Base-by-base conservation (phyloP, 2,888 invertebrate species). In the Lagria hirta region DNA sequence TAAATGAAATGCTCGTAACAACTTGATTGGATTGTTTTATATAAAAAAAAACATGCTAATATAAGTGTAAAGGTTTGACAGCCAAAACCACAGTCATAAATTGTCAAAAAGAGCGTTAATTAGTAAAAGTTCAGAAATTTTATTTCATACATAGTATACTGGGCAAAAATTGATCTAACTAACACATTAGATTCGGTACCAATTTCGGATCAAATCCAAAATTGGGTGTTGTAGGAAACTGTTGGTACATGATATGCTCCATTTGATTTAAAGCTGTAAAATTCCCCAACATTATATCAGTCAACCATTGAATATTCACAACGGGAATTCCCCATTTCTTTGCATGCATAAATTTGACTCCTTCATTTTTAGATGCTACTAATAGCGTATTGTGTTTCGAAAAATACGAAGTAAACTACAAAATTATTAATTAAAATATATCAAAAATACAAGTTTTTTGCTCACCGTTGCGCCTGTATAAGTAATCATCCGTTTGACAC, bases 241-340 rank as follows among this genome's bases (percentile, higher is more conserved):
- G 89, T 64, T 92, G 92, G 68, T 94, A 96, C 61, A 91, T 88
- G 2, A 85, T 83, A 61, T 83, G 83, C 48, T 90, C 90, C 48
- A 83, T 80, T 70, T 89, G 89, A 48, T 86, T 83, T 22, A 93
- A 73, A 0, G 88, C 87, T 49, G 83, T 83, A 69, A 87, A 82
- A 69, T 93, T 88, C 1, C 96, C 96, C 41, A 95, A 82, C 65
- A 95, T 78, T 35, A 97, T 78, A 69, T 97, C 96, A 18, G 89
- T 91, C 51, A 98, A 74, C 96, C 96, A 97, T 55, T 89, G 84
- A 1, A 90, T 86, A 65, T 94, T 97, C 0, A 98, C 95, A 1
- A 92, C 84, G 1, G 92, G 90, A 21, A 88, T 86, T 59, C 84
- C 85, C 92, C 93, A 95, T 66, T 96, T 94, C 30, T 88, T 80